Evolutionary conservation across 1,140 invertebrate species (phyloP), one percentile per base, ranked within the genome.

Genomic region (Zaprionus africanus): DNA sequence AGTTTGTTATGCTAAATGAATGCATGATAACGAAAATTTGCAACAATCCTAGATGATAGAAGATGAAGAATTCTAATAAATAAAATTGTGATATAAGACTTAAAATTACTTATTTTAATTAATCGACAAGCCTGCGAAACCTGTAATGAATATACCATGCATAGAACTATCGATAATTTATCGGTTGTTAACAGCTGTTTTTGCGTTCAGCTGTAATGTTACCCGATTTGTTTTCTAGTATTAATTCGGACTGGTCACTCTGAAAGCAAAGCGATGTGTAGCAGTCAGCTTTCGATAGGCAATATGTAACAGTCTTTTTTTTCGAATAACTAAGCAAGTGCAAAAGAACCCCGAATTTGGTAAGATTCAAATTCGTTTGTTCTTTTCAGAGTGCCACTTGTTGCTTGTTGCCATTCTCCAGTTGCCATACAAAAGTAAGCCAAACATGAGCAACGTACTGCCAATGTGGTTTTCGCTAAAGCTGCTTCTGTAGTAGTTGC

Each of bases 311-410:
- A 28, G 13, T 6, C 38, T 17, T 43, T 76, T 69, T 43, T 56
- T 78, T 81, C 61, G 13, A 77, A 84, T 53, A 64, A 6, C 41
- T 24, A 9, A 19, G 31, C 28, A 63, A 54, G 9, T 15, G 17
- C 19, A 57, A 53, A 36, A 43, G 43, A 71, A 73, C 67, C 36
- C 60, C 61, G 43, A 36, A 71, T 71, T 56, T 62, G 66, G 66
- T 34, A 53, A 49, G 56, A 74, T 80, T 68, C 13, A 31, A 81
- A 58, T 61, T 24, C 22, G 36, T 49, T 56, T 38, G 19, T 53
- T 73, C 46, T 68, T 66, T 54, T 53, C 66, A 46, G 76, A 85
- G 79, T 83, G 67, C 79, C 83, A 86, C 82, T 86, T 86, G 82
- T 76, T 69, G 7, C 46, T 34, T 19, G 24, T 12, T 46, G 19